Evolutionary conservation across 2,888 invertebrate species (phyloP), one percentile per base, ranked within the genome.

Genomic region (Dermolepida albohirtum): DNA sequence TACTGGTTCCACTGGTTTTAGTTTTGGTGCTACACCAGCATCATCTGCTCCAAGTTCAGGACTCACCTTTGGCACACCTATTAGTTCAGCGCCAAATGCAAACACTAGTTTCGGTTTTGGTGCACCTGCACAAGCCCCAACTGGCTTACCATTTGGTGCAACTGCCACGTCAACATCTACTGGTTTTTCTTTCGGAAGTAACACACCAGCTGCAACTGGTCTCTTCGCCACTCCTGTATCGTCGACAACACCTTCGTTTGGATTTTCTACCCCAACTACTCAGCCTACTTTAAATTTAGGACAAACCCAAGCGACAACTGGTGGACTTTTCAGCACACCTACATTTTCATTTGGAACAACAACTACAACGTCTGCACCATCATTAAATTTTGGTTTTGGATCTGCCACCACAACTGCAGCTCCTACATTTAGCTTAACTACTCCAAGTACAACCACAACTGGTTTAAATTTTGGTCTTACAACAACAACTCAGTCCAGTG

Each of bases 391-490:
- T 65, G 66, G 71, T 27, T 81, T 80, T 70, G 78, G 78, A 27
- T 54, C 74, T 10, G 27, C 79, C 10, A 50, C 78, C 7, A 66
- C 71, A 22, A 65, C 73, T 57, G 62, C 74, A 57, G 68, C 27
- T 4, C 68, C 76, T n/a, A 74, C 75, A 47, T 74, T 78, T 7
- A 73, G 71, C 39, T 82, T 82, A 70, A 80, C 80, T 6, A 75
- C 79, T 7, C 77, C 80, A 11, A 47, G 47, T 14, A 62, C 59
- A 5, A 70, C 74, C 11, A 50, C 68, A 50, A 34, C 66, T 2
- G 66, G 66, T 29, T 68, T 69, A 49, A 49, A 22, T 67, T 69
- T 72, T 64, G 72, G 72, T 57, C 29, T 69, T 4, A 62, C 68
- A 43, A 52, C 65, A 22, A 14, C 75, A 44, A 62, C 74, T 39